Base-by-base conservation (phyloP, 2,888 invertebrate species). In the Byasa hedistus region DNA sequence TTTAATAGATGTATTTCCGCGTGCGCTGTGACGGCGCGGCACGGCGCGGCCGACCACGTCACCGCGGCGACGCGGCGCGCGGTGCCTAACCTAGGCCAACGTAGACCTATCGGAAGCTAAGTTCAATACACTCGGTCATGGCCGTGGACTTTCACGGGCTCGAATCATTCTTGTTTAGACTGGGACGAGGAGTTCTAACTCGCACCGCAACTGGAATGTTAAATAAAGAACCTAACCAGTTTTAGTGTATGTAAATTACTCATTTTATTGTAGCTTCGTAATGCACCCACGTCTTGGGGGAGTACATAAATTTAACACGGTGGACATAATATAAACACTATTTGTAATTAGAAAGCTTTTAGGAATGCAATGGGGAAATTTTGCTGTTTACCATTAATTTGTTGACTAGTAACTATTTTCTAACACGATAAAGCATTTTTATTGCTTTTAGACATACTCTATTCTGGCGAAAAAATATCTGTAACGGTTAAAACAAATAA, bases 61-160 rank as follows among this genome's bases (percentile, higher is more conserved):
- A 66, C 21, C 66, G 55, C 57, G n/a, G 60, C 23, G 44, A 17
- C 65, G 65, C n/a, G 21, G 60, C 65, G 32, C n/a, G n/a, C n/a
- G 65, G 21, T 74, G 76, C 82, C 83, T 87, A 89, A 89, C 90
- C 90, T 90, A 89, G 90, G 86, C 87, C 85, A 89, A 87, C 85
- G 78, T 83, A 83, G 84, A 76, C 72, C 75, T 81, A 80, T 83
- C 83, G 84, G 84, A 80, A 79, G 75, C 83, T 76, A 78, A 81
- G 89, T 87, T 89, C 89, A 86, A 81, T 87, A 87, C 87, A 79
- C 89, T 84, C 87, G 87, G 89, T 88, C 89, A 89, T 75, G 89
- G 88, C 82, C 87, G 80, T 79, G 80, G 81, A 86, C 89, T 90
- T 89, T 89, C 89, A 81, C 86, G 83, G 83, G 80, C 83, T 72